Base-by-base conservation (phyloP, 2,113 vertebrate genomes). In the Pedetes capensis region DNA sequence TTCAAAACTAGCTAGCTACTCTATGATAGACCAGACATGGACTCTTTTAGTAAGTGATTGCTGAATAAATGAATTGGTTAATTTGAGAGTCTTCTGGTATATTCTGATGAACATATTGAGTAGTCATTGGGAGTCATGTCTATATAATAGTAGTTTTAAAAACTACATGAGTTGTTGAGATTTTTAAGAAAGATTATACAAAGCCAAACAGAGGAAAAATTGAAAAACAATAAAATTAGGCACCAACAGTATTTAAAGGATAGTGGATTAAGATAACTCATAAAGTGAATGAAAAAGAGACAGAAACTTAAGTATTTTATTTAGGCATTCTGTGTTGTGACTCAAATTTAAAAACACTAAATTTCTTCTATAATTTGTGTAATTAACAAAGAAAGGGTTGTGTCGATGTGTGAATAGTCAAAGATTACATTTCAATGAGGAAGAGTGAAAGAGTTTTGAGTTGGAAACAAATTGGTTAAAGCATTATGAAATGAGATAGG, bases 381-480 rank as follows among this genome's bases (percentile, higher is more conserved):
- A 59, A 94, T 75, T 86, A 93, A 76, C 16, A 53, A 76, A 9
- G 25, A 32, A 83, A 1, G 10, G 11, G 18, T 47, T 14, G 2
- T n/a, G 42, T 37, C 6, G n/a, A 78, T 87, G 57, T 94, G 11
- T 23, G 32, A 22, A 17, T 68, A 82, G 13, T 87, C 47, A 57
- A 69, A 37, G 34, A 71, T 79, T 59, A 79, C 13, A 27, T 8
- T 92, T 68, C 20, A 74, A 61, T 42, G 59, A 51, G 11, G 44
- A 87, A 76, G n/a, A 86, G 74, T 44, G 37, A 55, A 63, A 42
- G 12, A 89, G 34, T 68, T 82, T 72, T 78, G 18, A 61, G 3
- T 72, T 89, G 74, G 91, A 71, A 37, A 79, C 13, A 57, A 74
- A 87, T 69, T 93, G 20, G 22, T 74, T 86, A 89, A 91, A 57